These are phyloP conservation scores for Scartelaos histophorus DNA, from an alignment of 2,113 vertebrate species.

Conservation along the genomic window DNA sequence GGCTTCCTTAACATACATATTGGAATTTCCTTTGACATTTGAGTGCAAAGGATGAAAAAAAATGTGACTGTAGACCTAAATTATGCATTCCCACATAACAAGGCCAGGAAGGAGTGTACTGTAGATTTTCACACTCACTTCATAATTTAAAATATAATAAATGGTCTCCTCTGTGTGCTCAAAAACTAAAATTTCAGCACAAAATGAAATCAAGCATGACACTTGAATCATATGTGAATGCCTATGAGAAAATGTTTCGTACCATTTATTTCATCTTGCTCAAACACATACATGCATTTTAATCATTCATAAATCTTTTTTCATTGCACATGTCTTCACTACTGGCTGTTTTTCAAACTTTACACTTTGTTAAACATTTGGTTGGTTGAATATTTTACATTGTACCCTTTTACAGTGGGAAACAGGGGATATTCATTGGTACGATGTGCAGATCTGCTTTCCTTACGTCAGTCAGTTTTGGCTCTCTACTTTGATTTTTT, in stretches of 20 bases:
- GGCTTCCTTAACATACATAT: slow-evolving; percentile 2
- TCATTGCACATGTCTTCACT: slow-evolving; percentile 23
- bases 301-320: slow-evolving; percentile 43
- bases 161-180: slow-evolving; percentile 7
- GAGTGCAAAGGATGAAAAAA: slow-evolving; percentile 19
- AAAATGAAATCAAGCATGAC: neutral
- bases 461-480: too few relatives aligned
- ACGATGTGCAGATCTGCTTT: neutral
- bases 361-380: slow-evolving; percentile 15
- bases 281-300: slow-evolving; percentile 11
- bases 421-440: neutral
- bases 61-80: slow-evolving; percentile 28
- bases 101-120: slow-evolving; percentile 6
- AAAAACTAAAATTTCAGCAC: neutral
- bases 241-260: neutral
- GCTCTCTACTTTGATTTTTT: too few relatives aligned
- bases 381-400: slow-evolving; percentile 29
- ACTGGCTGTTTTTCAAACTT: slow-evolving; percentile 14
- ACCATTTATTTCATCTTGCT: neutral
- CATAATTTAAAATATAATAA: slow-evolving; percentile 57
- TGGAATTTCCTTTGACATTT: neutral
- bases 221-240: neutral
- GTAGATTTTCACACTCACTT: slow-evolving; percentile 43
- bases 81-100: slow-evolving; percentile 50
- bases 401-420: neutral